A percentile compares a stretch with the other conserved stretches of the same genome.
Conservation (phyloP, 2,113 vertebrate genomes). For the Dromaius novaehollandiae region DNA sequence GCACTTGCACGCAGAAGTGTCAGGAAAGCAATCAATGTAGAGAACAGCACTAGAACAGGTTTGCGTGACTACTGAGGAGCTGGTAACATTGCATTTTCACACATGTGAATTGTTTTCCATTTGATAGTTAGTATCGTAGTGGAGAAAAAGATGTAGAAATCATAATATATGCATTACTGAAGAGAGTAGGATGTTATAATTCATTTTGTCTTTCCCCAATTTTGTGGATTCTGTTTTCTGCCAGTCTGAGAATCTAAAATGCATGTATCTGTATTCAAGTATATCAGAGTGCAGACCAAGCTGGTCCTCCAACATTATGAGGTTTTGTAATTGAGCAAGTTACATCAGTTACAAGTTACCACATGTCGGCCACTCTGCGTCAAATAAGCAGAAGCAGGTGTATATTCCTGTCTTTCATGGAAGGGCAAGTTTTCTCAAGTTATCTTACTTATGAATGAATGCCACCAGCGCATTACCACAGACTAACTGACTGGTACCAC, state of each 20-base stretch:
- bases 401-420: background rate
- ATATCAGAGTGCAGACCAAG: background rate
- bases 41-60: background rate
- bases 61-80: background rate
- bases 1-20: background rate
- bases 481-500: background rate
- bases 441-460: background rate
- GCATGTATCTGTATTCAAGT: background rate
- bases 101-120: accelerated
- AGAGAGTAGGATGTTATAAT: background rate
- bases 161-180: background rate
- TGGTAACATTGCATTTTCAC: background rate
- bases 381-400: background rate
- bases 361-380: background rate
- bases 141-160: background rate
- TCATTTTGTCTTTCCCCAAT: accelerated
- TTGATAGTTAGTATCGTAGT: background rate
- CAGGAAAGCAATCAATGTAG: background rate
- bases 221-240: background rate
- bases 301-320: background rate
- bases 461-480: background rate
- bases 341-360: background rate
- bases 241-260: background rate
- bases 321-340: background rate
- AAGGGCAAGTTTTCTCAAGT: background rate